phyloP scores from a whole-genome alignment of 2,888 invertebrate genomes.

The Melanostoma scalare region DNA sequence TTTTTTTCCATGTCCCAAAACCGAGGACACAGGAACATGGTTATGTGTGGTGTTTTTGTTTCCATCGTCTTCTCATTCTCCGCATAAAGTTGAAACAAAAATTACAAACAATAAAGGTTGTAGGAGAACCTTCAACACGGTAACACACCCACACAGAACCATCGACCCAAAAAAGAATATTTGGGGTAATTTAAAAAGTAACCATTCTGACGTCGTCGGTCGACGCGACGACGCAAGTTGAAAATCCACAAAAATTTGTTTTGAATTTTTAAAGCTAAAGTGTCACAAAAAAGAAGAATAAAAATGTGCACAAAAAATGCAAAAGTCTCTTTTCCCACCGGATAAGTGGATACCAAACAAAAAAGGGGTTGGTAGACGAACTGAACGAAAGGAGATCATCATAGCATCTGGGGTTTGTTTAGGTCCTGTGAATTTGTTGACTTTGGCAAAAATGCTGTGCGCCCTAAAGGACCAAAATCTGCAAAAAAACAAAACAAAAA shows the following conservation, averaged over 20 bases:
- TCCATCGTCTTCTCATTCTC: too few species aligned
- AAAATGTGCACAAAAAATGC: slow-evolving; percentile 5
- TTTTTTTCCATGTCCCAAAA: neutral
- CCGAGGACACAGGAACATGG: too few species aligned
- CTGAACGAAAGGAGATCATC: slow-evolving; percentile 32
- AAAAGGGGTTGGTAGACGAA: slow-evolving; percentile 25
- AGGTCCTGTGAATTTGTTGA: slow-evolving; percentile 48
- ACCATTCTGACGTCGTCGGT: too few species aligned
- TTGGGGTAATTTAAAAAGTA: too few species aligned
- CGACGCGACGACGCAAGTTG: slow-evolving; percentile 33
- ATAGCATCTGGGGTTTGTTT: slow-evolving; percentile 46
- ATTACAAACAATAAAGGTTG: too few species aligned
- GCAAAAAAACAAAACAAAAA: neutral
- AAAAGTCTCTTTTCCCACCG: neutral
- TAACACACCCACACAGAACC: too few species aligned
- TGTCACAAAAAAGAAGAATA: slow-evolving; percentile 2
- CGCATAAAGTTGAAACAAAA: too few species aligned
- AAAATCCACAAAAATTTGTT: slow-evolving; percentile 63
- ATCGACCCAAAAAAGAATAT: too few species aligned
- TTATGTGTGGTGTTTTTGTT: too few species aligned
- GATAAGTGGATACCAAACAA: neutral
- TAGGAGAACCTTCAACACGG: too few species aligned
- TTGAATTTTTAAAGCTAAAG: slow-evolving; percentile 41
- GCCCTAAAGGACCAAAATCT: neutral
- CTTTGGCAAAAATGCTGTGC: slow-evolving; percentile 31